Evolutionary conservation across 2,113 vertebrate species (phyloP), one percentile per base, ranked within the genome.

Genomic region (Poeciliopsis occidentalis): DNA sequence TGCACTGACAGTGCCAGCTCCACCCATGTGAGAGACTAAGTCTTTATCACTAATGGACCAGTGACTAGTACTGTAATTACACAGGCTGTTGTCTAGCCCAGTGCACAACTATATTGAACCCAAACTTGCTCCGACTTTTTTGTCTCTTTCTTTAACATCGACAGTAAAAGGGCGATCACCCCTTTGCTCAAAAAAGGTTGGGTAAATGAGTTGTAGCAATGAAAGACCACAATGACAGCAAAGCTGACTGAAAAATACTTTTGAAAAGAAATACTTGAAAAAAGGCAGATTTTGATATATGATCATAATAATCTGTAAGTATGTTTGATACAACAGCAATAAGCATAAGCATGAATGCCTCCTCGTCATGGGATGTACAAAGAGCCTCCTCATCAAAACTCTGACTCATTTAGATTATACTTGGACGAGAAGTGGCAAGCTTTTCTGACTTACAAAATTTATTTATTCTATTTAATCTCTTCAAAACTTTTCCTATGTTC

Each of bases 1-100:
- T 92, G 92, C 96, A 96, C 96, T 97, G 79, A 82, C 41, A 1
- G 64, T 84, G 81, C 77, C 85, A 87, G 77, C 84, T 93, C 89
- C 79, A 88, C 80, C 86, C 83, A 67, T 83, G 75, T 85, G 83
- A 89, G 75, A 85, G 84, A 85, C 85, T 85, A 84, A 85, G 76
- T 89, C 91, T 89, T 92, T 89, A 90, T 90, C 85, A 85, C 86
- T 93, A 92, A 93, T 93, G 87, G 91, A 91, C 87, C 82, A 85
- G 71, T 87, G 81, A 84, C 83, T 79, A 73, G 70, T 78, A 68
- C 77, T 82, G 75, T 93, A 92, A 94, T 94, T 93, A 92, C 88
- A 70, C 31, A 47, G 82, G 82, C 77, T 89, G 92, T 92, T 93
- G 88, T 92, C 81, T 88, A 69, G 83, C 76, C 76, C 69, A 60